Evolutionary conservation across 2,113 vertebrate species (phyloP).

Genomic region (Emydocephalus ijimae): DNA sequence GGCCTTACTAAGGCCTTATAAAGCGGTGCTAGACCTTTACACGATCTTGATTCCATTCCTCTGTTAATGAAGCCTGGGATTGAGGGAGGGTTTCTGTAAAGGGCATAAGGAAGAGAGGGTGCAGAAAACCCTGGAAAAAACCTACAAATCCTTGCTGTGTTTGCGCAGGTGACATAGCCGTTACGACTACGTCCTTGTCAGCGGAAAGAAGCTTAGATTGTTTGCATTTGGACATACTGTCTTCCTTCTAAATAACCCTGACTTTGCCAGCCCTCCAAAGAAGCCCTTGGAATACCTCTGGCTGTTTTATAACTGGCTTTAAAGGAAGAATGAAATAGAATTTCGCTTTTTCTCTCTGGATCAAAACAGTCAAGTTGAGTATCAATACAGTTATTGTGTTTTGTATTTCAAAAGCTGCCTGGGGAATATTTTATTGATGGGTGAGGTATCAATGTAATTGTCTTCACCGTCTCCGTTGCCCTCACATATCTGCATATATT

Average conservation of each 20-base stretch:
- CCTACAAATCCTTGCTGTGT: background rate
- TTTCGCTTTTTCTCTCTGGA: background rate
- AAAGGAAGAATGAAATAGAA: background rate
- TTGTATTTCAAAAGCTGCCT: background rate
- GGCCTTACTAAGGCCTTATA: no score
- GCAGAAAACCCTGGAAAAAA: background rate
- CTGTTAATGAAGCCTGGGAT: background rate
- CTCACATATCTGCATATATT: background rate
- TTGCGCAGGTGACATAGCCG: background rate
- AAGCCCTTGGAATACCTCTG: no score
- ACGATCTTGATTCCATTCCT: no score
- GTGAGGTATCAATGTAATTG: background rate
- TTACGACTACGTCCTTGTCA: background rate
- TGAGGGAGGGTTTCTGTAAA: background rate
- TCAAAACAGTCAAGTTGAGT: background rate
- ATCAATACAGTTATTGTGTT: background rate
- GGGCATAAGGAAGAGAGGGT: background rate
- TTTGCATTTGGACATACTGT: background rate
- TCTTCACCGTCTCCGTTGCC: background rate
- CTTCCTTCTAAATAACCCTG: background rate
- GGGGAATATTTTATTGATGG: background rate
- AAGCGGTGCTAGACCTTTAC: no score
- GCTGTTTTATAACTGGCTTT: no score
- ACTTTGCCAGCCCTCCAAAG: background rate
- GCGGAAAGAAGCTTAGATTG: background rate